A percentile compares a stretch with the other conserved stretches of the same genome.
These are phyloP conservation scores for Crax fasciolata DNA, from an alignment of 2,797 vertebrate species.

Conservation along the genomic window DNA sequence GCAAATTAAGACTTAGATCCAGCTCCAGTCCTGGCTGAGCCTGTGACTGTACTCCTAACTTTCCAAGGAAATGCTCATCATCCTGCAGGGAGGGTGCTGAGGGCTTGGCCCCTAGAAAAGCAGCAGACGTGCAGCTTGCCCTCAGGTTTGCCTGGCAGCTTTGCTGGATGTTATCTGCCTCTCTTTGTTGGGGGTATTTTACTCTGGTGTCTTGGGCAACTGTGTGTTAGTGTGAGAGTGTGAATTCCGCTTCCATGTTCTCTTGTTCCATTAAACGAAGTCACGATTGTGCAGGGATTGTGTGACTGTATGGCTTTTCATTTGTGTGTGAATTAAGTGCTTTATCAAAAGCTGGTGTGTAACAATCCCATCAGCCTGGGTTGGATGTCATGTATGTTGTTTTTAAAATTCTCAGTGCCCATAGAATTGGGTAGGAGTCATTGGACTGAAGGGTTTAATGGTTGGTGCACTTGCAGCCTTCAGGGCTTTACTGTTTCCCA, in stretches of 20 bases:
- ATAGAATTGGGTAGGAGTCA: not conserved
- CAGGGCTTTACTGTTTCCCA: not conserved
- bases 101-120: not conserved
- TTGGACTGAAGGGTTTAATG: not conserved
- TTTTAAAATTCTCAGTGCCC: not conserved
- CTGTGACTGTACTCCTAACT: not conserved
- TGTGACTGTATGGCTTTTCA: not conserved
- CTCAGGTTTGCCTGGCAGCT: not conserved
- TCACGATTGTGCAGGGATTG: rapidly evolving
- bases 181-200: not conserved
- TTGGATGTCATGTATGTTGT: not conserved
- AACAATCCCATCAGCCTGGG: rapidly evolving
- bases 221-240: not conserved
- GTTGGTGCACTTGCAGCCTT: not conserved
- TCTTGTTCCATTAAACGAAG: not conserved
- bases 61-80: not conserved
- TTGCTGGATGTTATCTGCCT: not conserved
- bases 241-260: not conserved
- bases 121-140: not conserved
- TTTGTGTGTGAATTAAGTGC: not conserved
- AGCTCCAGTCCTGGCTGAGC: not conserved
- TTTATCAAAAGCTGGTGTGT: not conserved
- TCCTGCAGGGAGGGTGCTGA: not conserved
- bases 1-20: constrained; percentile 1
- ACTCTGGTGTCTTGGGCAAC: not conserved